These are phyloP conservation scores for Drosophila repleta DNA, from an alignment of 1,140 invertebrate species.

Conservation along the genomic window DNA sequence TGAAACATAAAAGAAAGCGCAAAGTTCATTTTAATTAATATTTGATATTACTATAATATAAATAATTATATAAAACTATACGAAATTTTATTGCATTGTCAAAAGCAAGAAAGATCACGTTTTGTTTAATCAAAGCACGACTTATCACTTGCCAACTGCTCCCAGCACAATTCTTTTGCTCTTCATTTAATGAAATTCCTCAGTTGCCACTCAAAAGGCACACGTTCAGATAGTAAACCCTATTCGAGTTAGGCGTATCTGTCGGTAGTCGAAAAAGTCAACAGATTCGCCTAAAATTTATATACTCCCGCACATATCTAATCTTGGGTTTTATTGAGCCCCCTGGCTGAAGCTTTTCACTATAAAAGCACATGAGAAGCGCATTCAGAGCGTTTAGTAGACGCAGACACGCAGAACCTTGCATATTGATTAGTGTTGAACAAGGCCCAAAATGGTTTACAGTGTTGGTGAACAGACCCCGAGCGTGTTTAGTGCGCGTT, in stretches of 20 bases:
- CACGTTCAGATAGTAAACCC: conserved; percentile 1
- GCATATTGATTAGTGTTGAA: conserved; percentile 4
- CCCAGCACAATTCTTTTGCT: too few species aligned
- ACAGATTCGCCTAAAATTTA: conserved; percentile 4
- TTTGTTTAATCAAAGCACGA: not conserved
- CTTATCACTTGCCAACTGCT: too few species aligned
- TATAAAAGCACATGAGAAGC: conserved; percentile 50
- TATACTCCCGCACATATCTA: conserved; percentile 23
- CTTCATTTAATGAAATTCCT: too few species aligned
- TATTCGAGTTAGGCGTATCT: conserved; percentile 22
- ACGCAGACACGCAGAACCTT: conserved; percentile 21
- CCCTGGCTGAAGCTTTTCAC: conserved; percentile 51
- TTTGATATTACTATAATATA: too few species aligned
- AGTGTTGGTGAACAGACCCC: conserved; percentile 34
- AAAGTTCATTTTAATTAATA: too few species aligned
- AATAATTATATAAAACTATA: too few species aligned
- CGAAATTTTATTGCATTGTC: too few species aligned
- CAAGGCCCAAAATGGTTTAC: conserved; percentile 44
- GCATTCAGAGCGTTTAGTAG: conserved; percentile 51
- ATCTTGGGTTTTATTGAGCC: conserved; percentile 34
- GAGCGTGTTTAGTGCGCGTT: conserved; percentile 61
- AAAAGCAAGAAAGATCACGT: not conserved
- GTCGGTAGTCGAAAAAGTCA: conserved; percentile 1
- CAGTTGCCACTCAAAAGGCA: too few species aligned
- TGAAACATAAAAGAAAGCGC: too few species aligned